Conservation (phyloP, 2,797 vertebrate genomes). For the Borostomias antarcticus region DNA sequence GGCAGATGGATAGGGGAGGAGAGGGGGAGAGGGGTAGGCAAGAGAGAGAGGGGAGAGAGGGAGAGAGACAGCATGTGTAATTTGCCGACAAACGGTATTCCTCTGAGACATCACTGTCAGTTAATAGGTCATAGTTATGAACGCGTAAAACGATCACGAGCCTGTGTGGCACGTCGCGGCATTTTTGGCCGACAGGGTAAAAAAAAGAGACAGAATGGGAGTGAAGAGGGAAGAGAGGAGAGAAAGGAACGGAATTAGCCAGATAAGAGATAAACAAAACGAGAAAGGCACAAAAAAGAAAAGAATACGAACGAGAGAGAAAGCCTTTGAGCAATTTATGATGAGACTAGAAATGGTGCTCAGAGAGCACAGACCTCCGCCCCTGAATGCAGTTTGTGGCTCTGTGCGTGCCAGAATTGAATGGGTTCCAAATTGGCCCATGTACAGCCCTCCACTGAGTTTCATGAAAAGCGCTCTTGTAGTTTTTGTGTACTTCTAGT, state of each 20-base stretch:
- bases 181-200: constrained; percentile 31
- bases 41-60: no score
- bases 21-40: no score
- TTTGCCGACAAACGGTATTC: constrained; percentile 61
- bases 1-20: no score
- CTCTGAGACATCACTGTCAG: constrained; percentile 51
- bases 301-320: constrained; percentile 24
- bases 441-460: no score
- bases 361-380: background rate
- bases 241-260: background rate
- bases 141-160: constrained; percentile 26
- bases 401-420: no score
- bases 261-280: constrained; percentile 34
- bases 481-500: no score
- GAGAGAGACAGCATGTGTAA: constrained; percentile 52
- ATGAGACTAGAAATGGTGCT: background rate
- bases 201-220: background rate
- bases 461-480: no score
- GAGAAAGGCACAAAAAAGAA: constrained; percentile 5
- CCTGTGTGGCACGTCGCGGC: constrained; percentile 13
- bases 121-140: constrained; percentile 65
- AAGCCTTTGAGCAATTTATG: background rate
- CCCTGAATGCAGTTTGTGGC: background rate
- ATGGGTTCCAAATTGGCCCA: no score
- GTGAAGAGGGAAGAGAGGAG: constrained; percentile 20